Evolutionary conservation across 2,113 vertebrate genomes (phyloP).

Genomic region (Zosterops lateralis): DNA sequence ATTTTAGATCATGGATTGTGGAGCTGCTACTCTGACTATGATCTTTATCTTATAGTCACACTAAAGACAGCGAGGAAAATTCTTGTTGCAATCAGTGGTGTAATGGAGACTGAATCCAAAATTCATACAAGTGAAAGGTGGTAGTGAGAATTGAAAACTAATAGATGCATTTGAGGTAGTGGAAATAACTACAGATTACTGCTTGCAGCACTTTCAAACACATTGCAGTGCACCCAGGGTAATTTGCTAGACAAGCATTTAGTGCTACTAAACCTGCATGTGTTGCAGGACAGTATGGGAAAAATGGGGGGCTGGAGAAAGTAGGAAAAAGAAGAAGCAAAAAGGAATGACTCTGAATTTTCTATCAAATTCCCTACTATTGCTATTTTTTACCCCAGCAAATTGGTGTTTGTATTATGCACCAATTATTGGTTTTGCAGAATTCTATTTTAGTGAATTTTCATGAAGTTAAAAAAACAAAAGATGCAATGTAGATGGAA

Average conservation of each 20-base stretch:
- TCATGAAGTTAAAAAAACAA: neutral
- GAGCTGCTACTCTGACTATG: neutral
- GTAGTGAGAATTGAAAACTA: neutral
- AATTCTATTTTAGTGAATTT: neutral
- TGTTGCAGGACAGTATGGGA: neutral
- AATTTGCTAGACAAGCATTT: neutral
- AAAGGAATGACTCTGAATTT: neutral
- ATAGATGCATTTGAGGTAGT: neutral
- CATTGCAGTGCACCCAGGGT: neutral
- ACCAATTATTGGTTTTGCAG: neutral
- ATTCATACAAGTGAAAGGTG: neutral
- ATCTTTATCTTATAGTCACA: neutral
- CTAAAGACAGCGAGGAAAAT: neutral
- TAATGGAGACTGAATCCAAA: neutral
- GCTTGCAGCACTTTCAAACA: neutral
- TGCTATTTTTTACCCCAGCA: neutral
- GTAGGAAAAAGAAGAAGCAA: neutral
- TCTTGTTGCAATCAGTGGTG: neutral
- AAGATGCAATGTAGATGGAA: neutral
- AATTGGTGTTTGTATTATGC: neutral
- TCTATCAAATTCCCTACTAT: neutral
- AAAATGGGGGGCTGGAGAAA: fast-evolving
- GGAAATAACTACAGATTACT: neutral
- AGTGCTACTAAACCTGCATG: neutral
- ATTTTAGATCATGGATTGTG: neutral